Percentiles rank a stretch among this genome's conserved stretches.
Conservation (phyloP, 2,797 vertebrate species). For the Tinamus major region DNA sequence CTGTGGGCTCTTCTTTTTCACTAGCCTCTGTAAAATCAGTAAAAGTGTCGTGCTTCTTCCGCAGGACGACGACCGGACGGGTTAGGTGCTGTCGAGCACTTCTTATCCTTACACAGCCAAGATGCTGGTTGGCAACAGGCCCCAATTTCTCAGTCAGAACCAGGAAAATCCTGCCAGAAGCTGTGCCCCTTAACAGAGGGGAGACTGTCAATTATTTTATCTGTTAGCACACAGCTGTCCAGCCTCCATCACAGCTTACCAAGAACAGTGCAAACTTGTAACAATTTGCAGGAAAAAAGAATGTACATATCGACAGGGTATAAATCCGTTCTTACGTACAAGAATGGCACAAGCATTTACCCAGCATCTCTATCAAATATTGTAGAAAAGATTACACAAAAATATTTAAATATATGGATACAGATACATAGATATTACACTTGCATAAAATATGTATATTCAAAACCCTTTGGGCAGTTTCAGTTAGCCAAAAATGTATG, state of each 20-base stretch:
- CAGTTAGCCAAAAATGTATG: conserved; percentile 73
- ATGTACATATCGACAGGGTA: conserved; percentile 53
- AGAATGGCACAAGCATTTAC: conserved; percentile 70
- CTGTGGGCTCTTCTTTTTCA: neutral
- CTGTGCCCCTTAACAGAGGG: neutral
- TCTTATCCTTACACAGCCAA: neutral
- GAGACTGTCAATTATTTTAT: neutral
- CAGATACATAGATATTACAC: conserved; percentile 72
- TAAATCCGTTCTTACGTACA: conserved; percentile 45
- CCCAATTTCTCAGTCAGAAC: neutral
- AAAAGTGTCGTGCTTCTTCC: neutral
- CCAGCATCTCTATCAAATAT: conserved; percentile 73
- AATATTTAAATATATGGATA: conserved; percentile 80
- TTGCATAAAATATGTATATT: conserved; percentile 70
- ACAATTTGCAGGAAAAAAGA: conserved; percentile 49
- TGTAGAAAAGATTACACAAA: conserved; percentile 80
- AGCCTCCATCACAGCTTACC: neutral
- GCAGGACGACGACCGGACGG: fast-evolving
- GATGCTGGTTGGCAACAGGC: neutral
- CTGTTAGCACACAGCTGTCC: neutral
- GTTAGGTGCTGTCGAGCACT: neutral
- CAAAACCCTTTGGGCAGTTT: conserved; percentile 71
- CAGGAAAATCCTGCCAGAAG: neutral
- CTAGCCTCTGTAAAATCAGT: neutral
- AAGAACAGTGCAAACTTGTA: conserved; percentile 19